phyloP scores from a whole-genome alignment of 1,140 invertebrate genomes.

The Diuraphis noxia region DNA sequence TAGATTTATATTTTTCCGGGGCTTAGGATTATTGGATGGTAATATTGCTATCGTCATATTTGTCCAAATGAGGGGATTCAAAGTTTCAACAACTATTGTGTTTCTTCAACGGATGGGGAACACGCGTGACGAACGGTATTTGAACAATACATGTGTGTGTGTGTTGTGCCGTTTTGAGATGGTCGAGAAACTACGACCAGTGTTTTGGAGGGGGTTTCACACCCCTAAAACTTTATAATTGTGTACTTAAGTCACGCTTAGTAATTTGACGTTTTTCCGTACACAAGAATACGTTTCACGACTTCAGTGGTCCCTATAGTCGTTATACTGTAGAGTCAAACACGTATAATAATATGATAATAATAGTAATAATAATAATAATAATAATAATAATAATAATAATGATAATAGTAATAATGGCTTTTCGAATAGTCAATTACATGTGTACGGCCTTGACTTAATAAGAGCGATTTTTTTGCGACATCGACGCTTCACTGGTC shows the following conservation, averaged over 20 bases:
- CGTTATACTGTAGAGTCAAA: too few relatives aligned
- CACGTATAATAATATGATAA: neutral
- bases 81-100: neutral
- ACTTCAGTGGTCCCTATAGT: too few relatives aligned
- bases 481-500: neutral
- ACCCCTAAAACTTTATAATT: neutral
- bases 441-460: neutral
- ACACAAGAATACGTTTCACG: too few relatives aligned
- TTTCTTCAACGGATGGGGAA: neutral
- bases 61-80: neutral
- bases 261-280: neutral
- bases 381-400: too few relatives aligned
- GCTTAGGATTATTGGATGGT: neutral
- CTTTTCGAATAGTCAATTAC: neutral
- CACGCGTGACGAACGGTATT: neutral
- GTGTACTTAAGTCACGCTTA: neutral
- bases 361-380: too few relatives aligned
- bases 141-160: neutral
- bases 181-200: neutral
- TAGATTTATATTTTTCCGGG: too few relatives aligned
- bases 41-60: neutral
- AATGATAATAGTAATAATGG: neutral
- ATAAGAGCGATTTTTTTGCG: neutral
- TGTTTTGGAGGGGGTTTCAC: too few relatives aligned
- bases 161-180: neutral